Percentiles rank a stretch among this genome's conserved stretches.
phyloP scores from a whole-genome alignment of 2,888 invertebrate genomes.

The Ischnura elegans region DNA sequence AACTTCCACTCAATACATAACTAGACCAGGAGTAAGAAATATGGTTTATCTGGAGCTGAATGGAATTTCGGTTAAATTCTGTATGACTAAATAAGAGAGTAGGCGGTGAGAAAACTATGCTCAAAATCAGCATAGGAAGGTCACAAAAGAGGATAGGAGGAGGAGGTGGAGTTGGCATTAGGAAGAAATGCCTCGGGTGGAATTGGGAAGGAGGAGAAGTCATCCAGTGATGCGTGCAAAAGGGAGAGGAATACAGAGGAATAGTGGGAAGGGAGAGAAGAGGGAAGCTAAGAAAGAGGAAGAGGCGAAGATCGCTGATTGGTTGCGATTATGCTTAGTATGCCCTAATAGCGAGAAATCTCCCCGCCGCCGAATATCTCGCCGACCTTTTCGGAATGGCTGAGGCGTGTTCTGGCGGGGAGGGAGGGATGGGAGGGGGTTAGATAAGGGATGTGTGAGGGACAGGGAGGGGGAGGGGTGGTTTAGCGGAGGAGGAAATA shows the following conservation, averaged over 20 bases:
- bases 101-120: neutral
- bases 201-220: neutral
- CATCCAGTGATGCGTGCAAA: neutral
- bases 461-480: neutral
- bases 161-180: neutral
- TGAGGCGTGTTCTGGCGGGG: constrained; percentile 26
- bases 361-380: constrained; percentile 32
- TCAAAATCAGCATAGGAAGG: neutral
- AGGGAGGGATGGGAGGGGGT: neutral
- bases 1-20: no score
- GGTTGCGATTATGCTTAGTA: constrained; percentile 66
- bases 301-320: constrained; percentile 67
- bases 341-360: constrained; percentile 67
- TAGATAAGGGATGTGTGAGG: constrained; percentile 25
- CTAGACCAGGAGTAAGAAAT: no score
- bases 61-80: no score
- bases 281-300: neutral
- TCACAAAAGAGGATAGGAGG: neutral
- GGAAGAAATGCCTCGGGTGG: neutral
- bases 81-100: neutral
- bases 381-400: constrained; percentile 55
- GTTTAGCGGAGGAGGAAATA: neutral
- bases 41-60: no score
- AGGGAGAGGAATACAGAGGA: neutral
- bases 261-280: neutral